These are phyloP conservation scores for Lobophora halterata DNA, from an alignment of 2,888 invertebrate genomes.

Conservation along the genomic window DNA sequence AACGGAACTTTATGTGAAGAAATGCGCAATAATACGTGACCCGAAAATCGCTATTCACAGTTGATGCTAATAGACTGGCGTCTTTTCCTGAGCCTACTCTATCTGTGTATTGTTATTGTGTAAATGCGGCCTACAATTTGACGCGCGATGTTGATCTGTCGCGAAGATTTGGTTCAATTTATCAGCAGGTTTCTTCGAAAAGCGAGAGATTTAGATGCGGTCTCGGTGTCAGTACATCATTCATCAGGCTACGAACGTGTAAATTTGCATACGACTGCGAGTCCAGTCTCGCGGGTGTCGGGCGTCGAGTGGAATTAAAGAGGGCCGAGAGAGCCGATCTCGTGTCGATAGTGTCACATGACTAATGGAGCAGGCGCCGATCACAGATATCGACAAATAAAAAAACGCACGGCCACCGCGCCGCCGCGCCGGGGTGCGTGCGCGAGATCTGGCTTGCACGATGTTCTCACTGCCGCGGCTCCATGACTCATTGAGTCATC, in stretches of 20 bases:
- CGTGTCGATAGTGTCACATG: constrained; percentile 78
- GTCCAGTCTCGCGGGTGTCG: constrained; percentile 59
- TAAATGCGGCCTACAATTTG: constrained; percentile 28
- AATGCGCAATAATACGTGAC: too few relatives aligned
- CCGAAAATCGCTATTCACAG: too few relatives aligned
- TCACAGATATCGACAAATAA: constrained; percentile 76
- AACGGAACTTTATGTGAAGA: too few relatives aligned
- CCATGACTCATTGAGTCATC: constrained; percentile 26
- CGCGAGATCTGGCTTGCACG: constrained; percentile 26
- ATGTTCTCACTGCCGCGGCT: constrained; percentile 30
- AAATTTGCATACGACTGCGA: constrained; percentile 65
- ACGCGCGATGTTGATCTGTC: constrained; percentile 23
- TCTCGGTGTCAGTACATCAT: constrained; percentile 62
- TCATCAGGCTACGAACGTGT: constrained; percentile 64
- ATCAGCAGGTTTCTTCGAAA: constrained; percentile 25
- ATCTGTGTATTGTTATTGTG: constrained; percentile 33
- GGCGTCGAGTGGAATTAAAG: constrained; percentile 68
- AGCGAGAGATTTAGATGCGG: constrained; percentile 33
- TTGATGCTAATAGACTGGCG: too few relatives aligned
- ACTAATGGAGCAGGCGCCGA: constrained; percentile 80
- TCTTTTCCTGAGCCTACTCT: too few relatives aligned
- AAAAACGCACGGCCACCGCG: constrained; percentile 61
- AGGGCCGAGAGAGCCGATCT: constrained; percentile 68
- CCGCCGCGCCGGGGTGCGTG: constrained; percentile 37
- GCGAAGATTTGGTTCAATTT: constrained; percentile 28